Base-by-base conservation (phyloP, 2,888 invertebrate genomes). In the Halocaridina rubra region DNA sequence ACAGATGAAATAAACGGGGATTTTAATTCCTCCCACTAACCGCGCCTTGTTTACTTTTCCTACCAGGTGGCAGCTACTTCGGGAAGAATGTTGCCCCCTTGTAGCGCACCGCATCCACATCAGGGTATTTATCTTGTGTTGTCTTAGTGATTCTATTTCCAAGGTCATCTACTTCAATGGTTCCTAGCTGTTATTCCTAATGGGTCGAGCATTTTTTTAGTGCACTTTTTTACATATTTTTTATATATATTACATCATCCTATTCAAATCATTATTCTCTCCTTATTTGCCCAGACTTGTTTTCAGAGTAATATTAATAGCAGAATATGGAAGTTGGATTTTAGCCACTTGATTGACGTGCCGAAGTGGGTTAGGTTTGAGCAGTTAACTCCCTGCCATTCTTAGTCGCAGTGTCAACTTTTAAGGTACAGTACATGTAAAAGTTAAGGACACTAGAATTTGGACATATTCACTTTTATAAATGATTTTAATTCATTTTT, bases 111-210 rank as follows among this genome's bases (percentile, higher is more conserved):
- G 81, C 87, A 61, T 79, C 87, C 53, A 74, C 79, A 79, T 69
- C 79, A 85, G 87, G 87, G 87, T 87, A 87, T 87, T 87, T 87
- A 85, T 87, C 85, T 77, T 85, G 75, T 85, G 72, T 85, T 84
- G 75, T 84, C 79, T 78, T 84, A 79, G 82, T 80, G 84, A 75
- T 79, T 46, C 33, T 39, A 33, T 30, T 57, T 72, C 81, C 61
- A 32, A 76, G 75, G 81, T 78, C 78, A 80, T 80, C 71, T 72
- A 16, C 53, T 53, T 53, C n/a, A 53, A 46, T 80, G 64, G 57
- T 84, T 57, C n/a, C 53, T 75, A 80, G 79, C 74, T 74, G 46
- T 74, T 72, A 29, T 64, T 69, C 61, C n/a, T 32, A 30, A 81
- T 53, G 53, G 53, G 16, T 53, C 76, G 46, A 33, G 69, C 46